These are phyloP conservation scores for Prosopocoilus inquinatus DNA, from an alignment of 2,888 invertebrate genomes.

Conservation along the genomic window DNA sequence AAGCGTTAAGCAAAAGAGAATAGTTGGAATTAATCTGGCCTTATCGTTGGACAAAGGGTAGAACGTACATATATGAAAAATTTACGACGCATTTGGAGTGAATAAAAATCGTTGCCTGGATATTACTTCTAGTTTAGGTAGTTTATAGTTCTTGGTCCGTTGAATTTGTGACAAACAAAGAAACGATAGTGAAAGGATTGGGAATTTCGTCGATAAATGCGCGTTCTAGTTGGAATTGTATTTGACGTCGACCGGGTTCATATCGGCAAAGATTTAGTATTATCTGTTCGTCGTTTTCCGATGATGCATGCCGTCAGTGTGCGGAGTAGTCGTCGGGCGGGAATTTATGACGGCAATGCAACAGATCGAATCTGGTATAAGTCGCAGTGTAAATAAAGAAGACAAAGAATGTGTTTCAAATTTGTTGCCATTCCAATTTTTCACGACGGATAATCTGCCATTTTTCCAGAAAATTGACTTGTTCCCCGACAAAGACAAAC, in stretches of 20 bases:
- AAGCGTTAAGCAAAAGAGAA: no score
- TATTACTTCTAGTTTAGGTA: no score
- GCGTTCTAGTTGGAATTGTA: neutral
- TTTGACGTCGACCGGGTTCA: conserved; percentile 2
- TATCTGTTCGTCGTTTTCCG: neutral
- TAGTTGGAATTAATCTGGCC: no score
- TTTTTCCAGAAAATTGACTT: conserved; percentile 44
- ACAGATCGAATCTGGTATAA: neutral
- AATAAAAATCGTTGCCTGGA: no score
- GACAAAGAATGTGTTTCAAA: conserved; percentile 42
- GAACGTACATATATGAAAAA: no score
- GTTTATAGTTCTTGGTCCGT: neutral
- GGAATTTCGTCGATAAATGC: conserved; percentile 1
- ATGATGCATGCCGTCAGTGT: neutral
- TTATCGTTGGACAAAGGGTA: no score
- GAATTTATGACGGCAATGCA: neutral
- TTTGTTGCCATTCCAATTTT: conserved; percentile 43
- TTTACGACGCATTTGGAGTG: no score
- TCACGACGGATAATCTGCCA: conserved; percentile 41
- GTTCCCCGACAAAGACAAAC: conserved; percentile 38
- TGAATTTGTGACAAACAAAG: conserved; percentile 1
- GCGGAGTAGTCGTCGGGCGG: neutral
- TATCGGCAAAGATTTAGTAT: neutral
- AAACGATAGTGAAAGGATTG: neutral
- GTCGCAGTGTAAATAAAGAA: conserved; percentile 34